A percentile compares a stretch with the other conserved stretches of the same genome.
Evolutionary conservation across 2,888 invertebrate species (phyloP).

Genomic region (Volucella zonaria): DNA sequence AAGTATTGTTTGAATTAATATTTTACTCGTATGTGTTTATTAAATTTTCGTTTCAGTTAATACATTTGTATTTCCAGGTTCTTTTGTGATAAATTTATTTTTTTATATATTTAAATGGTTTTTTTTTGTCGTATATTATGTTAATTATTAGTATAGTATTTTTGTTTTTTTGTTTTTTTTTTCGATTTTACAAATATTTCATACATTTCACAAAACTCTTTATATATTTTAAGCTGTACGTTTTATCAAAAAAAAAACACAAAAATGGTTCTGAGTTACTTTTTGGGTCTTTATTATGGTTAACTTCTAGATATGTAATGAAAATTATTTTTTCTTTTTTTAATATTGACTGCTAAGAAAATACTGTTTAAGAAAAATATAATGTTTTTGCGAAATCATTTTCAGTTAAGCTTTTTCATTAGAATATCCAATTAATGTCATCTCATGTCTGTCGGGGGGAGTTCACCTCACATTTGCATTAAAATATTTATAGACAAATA

Average conservation of each 20-base stretch:
- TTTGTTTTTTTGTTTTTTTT: too few relatives aligned
- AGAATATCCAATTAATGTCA: slow-evolving; percentile 8
- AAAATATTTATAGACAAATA: slow-evolving; percentile 3
- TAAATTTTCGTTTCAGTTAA: slow-evolving; percentile 23
- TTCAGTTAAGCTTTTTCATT: slow-evolving; percentile 17
- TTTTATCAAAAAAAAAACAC: slow-evolving; percentile 1
- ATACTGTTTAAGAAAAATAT: slow-evolving; percentile 7
- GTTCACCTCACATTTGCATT: not conserved
- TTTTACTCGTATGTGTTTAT: slow-evolving; percentile 13
- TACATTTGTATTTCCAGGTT: slow-evolving; percentile 40
- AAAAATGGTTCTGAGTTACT: slow-evolving; percentile 1
- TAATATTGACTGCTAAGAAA: slow-evolving; percentile 29
- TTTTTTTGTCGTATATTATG: slow-evolving; percentile 7
- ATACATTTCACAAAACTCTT: slow-evolving; percentile 14
- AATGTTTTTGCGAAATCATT: not conserved
- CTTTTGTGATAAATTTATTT: slow-evolving; percentile 55
- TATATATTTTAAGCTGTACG: slow-evolving; percentile 41
- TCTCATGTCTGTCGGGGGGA: not conserved
- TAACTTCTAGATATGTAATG: slow-evolving; percentile 1
- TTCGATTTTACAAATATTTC: slow-evolving; percentile 20
- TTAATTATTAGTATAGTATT: not conserved
- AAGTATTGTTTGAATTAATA: slow-evolving; percentile 13
- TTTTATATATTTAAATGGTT: not conserved
- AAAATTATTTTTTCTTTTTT: slow-evolving; percentile 3
- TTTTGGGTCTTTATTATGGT: not conserved